phyloP scores from a whole-genome alignment of 2,113 vertebrate genomes.

The Alouatta palliata region DNA sequence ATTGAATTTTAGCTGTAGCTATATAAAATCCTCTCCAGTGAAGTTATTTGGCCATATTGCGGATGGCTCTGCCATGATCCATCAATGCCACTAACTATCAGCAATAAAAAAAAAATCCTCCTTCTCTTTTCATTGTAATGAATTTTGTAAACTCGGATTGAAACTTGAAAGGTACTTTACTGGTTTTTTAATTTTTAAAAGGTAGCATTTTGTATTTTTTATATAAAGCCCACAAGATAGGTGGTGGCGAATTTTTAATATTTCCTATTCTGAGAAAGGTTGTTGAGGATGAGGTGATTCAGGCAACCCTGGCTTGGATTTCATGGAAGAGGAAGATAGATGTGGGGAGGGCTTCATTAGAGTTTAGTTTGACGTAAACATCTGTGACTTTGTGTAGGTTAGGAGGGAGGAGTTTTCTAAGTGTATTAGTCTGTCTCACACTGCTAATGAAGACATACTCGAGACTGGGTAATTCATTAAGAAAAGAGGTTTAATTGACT shows the following conservation, averaged over 20 bases:
- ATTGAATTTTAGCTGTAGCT: constrained; percentile 86
- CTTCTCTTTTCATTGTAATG: constrained; percentile 77
- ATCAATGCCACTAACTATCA: constrained; percentile 83
- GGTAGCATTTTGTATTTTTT: constrained; percentile 59
- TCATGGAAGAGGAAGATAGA: constrained; percentile 50
- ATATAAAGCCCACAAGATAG: constrained; percentile 42
- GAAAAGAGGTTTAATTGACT: no score
- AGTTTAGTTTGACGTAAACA: constrained; percentile 53
- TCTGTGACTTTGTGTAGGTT: constrained; percentile 64
- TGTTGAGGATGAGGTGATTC: constrained; percentile 54
- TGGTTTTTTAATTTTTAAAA: constrained; percentile 73
- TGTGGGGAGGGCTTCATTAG: constrained; percentile 56
- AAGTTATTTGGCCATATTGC: constrained; percentile 83
- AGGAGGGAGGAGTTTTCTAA: constrained; percentile 30
- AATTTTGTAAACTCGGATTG: constrained; percentile 78
- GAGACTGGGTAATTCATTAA: no score
- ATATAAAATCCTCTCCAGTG: constrained; percentile 83
- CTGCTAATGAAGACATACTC: no score
- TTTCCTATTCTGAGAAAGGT: constrained; percentile 32
- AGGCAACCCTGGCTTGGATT: constrained; percentile 38
- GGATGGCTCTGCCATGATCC: constrained; percentile 77
- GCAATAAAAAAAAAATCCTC: constrained; percentile 79
- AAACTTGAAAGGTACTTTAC: constrained; percentile 66
- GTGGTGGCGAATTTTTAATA: background rate
- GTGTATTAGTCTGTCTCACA: no score